A percentile compares a stretch with the other conserved stretches of the same genome.
These are phyloP conservation scores for Axinella damicornis DNA, from an alignment of 37 sponge, comb jelly and placozoan genomes.

Conservation along the genomic window DNA sequence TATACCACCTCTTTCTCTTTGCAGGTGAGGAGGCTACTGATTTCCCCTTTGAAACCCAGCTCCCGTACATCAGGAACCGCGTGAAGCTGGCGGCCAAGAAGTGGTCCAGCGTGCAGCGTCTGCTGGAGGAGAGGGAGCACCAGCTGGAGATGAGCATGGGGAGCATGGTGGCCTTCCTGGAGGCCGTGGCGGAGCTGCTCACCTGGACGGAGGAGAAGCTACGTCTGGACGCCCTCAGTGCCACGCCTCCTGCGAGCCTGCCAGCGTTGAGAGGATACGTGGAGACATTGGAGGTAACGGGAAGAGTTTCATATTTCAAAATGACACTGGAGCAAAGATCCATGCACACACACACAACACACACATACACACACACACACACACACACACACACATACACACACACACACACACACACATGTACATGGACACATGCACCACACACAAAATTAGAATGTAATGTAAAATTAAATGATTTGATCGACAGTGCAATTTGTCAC, in stretches of 20 bases:
- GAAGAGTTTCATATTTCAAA: too few relatives aligned
- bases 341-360: too few relatives aligned
- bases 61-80: slow-evolving; percentile 21
- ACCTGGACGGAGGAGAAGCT: slow-evolving; percentile 39
- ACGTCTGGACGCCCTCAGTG: not conserved
- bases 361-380: too few relatives aligned
- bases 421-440: too few relatives aligned
- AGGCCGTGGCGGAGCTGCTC: not conserved
- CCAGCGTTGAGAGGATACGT: slow-evolving; percentile 9
- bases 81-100: not conserved
- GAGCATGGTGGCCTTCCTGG: not conserved
- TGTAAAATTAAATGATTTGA: too few relatives aligned
- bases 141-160: slow-evolving; percentile 31
- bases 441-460: too few relatives aligned
- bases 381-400: too few relatives aligned
- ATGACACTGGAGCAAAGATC: too few relatives aligned
- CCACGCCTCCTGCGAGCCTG: slow-evolving; percentile 29
- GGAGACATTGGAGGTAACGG: slow-evolving; percentile 15
- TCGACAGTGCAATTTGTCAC: too few relatives aligned
- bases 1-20: not conserved
- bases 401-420: too few relatives aligned
- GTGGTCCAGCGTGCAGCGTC: slow-evolving; percentile 7
- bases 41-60: not conserved
- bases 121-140: slow-evolving; percentile 18
- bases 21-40: not conserved